Evolutionary conservation across 2,113 vertebrate genomes (phyloP), one percentile per base, ranked within the genome.

Genomic region (Ceyx melanurus): DNA sequence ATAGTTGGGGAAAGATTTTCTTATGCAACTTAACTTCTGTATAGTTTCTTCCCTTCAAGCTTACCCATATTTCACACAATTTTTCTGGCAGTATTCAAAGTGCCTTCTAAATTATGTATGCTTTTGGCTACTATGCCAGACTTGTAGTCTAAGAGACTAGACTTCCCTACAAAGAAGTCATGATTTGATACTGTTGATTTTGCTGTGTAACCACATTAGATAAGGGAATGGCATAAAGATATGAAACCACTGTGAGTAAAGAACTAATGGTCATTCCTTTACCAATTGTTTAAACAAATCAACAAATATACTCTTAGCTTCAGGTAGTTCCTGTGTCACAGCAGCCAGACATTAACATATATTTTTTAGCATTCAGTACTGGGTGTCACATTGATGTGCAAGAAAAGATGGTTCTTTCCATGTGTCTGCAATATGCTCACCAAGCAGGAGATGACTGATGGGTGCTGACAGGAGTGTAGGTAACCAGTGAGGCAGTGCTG

Each of bases 51-150:
- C 42, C 22, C 66, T 94, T 75, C 53, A 65, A 87, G 48, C 70
- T 82, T 58, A 46, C 73, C 31, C 60, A 35, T 78, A 90, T 73
- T 93, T 94, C 81, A 88, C 77, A 93, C 31, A 65, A 19, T 76
- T 82, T 90, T 87, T 96, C 70, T 94, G 74, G 70, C 65, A 82
- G 65, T 53, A 84, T 84, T 89, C 86, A 61, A 84, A 90, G 58
- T 61, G 53, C 60, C 79, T 93, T 92, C 90, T 94, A 92, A 95
- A 96, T 96, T 93, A 96, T 90, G 80, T 29, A 94, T 86, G 70
- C 65, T 86, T 95, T 90, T 90, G 90, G 93, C 86, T 93, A 71
- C 51, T 57, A 89, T 5, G 25, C 70, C 76, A 95, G 85, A 93
- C 83, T 90, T 82, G 51, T 33, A 90, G 82, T 84, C 77, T 92